These are phyloP conservation scores for Catagonus wagneri DNA, from an alignment of 2,113 vertebrate species.

Conservation along the genomic window DNA sequence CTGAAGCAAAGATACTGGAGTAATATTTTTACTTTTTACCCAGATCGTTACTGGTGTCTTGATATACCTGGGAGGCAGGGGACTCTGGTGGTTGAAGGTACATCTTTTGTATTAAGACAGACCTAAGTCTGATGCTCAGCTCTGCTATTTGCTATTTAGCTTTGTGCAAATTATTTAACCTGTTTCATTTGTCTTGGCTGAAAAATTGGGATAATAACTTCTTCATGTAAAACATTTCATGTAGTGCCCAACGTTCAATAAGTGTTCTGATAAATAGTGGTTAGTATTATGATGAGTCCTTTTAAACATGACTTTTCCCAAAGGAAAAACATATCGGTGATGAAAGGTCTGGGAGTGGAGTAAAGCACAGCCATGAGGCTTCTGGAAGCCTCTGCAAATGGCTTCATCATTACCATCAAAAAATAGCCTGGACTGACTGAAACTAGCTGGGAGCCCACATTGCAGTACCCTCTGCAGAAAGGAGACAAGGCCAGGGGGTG, in stretches of 20 bases:
- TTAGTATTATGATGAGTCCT: not conserved
- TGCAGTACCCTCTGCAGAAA: not conserved
- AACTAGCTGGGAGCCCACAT: not conserved
- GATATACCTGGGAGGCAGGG: not conserved
- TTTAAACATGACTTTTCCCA: constrained; percentile 21
- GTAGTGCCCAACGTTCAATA: not conserved
- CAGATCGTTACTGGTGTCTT: not conserved
- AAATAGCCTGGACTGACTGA: not conserved
- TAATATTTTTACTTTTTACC: not conserved
- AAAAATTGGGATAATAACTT: not conserved
- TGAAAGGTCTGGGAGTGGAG: not conserved
- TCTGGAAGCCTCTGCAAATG: not conserved
- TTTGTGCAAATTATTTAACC: not conserved
- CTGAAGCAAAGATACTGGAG: not conserved
- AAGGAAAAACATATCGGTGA: not conserved
- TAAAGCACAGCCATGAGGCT: not conserved
- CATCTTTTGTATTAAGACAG: not conserved
- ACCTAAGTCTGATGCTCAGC: not conserved
- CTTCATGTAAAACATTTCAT: constrained; percentile 22
- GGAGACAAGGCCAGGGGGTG: not conserved
- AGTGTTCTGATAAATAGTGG: not conserved
- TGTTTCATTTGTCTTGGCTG: not conserved
- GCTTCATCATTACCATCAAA: not conserved
- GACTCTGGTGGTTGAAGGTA: too few relatives aligned
- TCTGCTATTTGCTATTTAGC: not conserved